Evolutionary conservation across 2,888 invertebrate genomes (phyloP), one percentile per base, ranked within the genome.

Genomic region (Pherbina coryleti): DNA sequence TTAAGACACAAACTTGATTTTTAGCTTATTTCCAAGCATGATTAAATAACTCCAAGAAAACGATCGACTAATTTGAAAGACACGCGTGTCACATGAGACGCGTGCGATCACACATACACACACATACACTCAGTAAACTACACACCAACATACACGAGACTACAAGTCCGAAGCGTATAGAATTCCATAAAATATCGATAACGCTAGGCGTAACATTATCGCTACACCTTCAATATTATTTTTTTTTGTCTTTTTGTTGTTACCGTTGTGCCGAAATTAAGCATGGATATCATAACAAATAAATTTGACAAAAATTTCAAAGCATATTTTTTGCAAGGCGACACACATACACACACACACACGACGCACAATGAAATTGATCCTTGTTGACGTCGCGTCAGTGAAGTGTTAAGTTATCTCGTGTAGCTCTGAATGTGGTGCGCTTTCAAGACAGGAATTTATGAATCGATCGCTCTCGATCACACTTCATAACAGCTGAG

Each of bases 81-180:
- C 57, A 83, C 85, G 85, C 87, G 87, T 85, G 87, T 87, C 88
- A 87, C 83, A 83, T 87, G 87, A 87, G 87, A 87, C 88, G 87
- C 87, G 87, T 87, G 87, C 88, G 87, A 87, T 85, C 84, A 83
- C 14, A 66, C 37, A 66, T 25, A 60, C 25, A 55, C 55, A 55
- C 19, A 22, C 19, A 55, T 14, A 22, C 19, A 53, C n/a, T 2
- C 55, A 19, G 55, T 5, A 3, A 51, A 8, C 55, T 8, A 5
- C 2, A 55, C 8, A 19, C 55, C 25, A 28, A 60, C 25, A 14
- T 9, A 60, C 8, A 7, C 1, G 14, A 14, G 22, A 28, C 7
- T 3, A 5, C 19, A 19, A 25, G 25, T 22, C 1, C 5, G 19
- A 19, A n/a, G 22, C 25, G 44, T 44, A 44, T 44, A 44, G 14